phyloP scores from a whole-genome alignment of 1,140 invertebrate species.

The Drosophila subpulchrella region DNA sequence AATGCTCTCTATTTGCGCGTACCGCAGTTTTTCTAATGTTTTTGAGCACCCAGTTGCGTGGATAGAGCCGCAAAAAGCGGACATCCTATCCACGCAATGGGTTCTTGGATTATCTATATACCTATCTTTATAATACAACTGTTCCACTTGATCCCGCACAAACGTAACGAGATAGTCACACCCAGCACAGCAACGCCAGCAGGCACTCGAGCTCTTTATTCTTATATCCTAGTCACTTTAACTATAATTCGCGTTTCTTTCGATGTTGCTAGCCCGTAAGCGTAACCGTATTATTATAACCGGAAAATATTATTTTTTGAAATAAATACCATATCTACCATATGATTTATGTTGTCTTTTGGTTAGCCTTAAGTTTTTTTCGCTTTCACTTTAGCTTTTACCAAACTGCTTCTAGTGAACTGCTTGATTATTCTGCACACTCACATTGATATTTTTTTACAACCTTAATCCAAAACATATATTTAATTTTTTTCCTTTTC shows the following conservation, averaged over 20 bases:
- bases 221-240: constrained; percentile 18
- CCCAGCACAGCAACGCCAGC: constrained; percentile 44
- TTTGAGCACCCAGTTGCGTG: constrained; percentile 45
- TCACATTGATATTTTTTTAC: constrained; percentile 1
- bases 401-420: neutral
- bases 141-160: constrained; percentile 22
- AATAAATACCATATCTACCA: constrained; percentile 40
- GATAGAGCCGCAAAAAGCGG: neutral
- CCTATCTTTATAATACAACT: constrained; percentile 20
- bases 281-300: constrained; percentile 45
- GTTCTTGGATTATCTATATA: constrained; percentile 8
- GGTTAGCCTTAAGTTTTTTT: neutral
- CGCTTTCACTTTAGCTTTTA: constrained; percentile 2
- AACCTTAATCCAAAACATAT: neutral
- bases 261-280: constrained; percentile 28
- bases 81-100: constrained; percentile 42
- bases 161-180: constrained; percentile 5
- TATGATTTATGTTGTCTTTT: neutral
- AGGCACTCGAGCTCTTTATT: constrained; percentile 33
- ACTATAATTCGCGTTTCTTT: constrained; percentile 24
- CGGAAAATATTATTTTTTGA: constrained; percentile 46
- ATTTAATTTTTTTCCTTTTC: constrained; percentile 41
- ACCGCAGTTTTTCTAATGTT: constrained; percentile 70
- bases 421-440: neutral
- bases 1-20: constrained; percentile 78